phyloP scores from a whole-genome alignment of 2,888 invertebrate genomes.

The Sinhomidia bicolor region DNA sequence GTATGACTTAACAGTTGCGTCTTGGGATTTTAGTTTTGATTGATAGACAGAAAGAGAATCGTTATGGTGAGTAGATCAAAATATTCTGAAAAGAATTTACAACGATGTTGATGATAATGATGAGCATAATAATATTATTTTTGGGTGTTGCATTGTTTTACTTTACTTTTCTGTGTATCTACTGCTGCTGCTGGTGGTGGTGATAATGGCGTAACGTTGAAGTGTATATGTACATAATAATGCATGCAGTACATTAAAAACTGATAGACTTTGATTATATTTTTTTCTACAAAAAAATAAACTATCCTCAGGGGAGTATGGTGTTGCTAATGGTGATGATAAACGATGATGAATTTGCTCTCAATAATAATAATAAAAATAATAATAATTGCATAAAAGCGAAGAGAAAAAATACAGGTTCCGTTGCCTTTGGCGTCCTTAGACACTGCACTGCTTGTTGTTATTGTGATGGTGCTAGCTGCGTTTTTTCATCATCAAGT shows the following conservation, averaged over 20 bases:
- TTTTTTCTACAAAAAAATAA: not conserved
- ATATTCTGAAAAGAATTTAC: constrained; percentile 1
- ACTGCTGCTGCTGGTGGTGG: not conserved
- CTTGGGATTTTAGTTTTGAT: constrained; percentile 18
- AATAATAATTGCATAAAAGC: constrained; percentile 21
- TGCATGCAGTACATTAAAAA: not conserved
- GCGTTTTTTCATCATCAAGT: not conserved
- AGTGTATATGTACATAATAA: not conserved
- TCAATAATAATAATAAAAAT: constrained; percentile 55
- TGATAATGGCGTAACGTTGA: not conserved
- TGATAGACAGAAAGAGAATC: constrained; percentile 46
- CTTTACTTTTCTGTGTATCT: not conserved
- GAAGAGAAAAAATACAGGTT: constrained; percentile 66
- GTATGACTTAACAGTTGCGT: constrained; percentile 27
- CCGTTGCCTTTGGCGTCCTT: constrained; percentile 72
- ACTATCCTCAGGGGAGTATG: constrained; percentile 3
- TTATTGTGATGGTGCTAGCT: not conserved
- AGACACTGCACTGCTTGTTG: constrained; percentile 24
- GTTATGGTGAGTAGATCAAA: not conserved
- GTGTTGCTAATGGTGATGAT: constrained; percentile 59
- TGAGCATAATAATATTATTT: not conserved
- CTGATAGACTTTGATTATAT: not conserved
- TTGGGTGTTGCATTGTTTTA: constrained; percentile 33
- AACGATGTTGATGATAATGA: not conserved
- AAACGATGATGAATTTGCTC: constrained; percentile 62